Percentiles rank a stretch among this genome's conserved stretches.
Conservation (phyloP, 1,140 invertebrate genomes). For the Cyclargus thomasi region DNA sequence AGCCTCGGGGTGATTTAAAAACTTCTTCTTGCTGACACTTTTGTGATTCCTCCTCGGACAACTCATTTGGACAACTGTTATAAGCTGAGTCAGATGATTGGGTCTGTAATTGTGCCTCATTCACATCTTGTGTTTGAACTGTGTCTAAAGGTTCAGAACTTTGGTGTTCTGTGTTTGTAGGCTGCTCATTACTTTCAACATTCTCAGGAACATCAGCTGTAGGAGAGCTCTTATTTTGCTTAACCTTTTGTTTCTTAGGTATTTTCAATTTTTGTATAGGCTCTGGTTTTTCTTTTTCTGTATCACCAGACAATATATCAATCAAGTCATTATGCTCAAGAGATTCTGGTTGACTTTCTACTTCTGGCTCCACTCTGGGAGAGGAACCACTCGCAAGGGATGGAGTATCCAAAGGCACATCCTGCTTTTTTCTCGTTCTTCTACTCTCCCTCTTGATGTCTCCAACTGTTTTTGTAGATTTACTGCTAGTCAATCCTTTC, state of each 20-base stretch:
- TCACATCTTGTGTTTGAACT: constrained; percentile 30
- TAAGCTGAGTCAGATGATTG: constrained; percentile 65
- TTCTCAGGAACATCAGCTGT: constrained; percentile 24
- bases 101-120: constrained; percentile 47
- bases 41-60: constrained; percentile 58
- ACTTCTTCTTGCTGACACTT: constrained; percentile 53
- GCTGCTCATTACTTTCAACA: constrained; percentile 25
- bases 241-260: constrained; percentile 57
- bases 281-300: constrained; percentile 35
- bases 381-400: constrained; percentile 26
- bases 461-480: constrained; percentile 52
- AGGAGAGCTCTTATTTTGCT: constrained; percentile 43
- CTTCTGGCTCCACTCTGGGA: constrained; percentile 33
- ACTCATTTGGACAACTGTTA: constrained; percentile 64
- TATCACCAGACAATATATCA: constrained; percentile 47
- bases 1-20: constrained; percentile 63
- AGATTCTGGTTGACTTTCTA: constrained; percentile 43
- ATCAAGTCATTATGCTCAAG: constrained; percentile 56
- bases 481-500: constrained; percentile 41
- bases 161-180: constrained; percentile 38
- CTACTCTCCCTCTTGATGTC: constrained; percentile 59
- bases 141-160: constrained; percentile 23
- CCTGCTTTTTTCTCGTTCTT: constrained; percentile 52
- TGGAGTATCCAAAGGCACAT: constrained; percentile 28
- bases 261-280: constrained; percentile 44